A percentile compares a stretch with the other conserved stretches of the same genome.
Conservation (phyloP, 2,113 vertebrate species). For the Brachypteracias leptosomus region DNA sequence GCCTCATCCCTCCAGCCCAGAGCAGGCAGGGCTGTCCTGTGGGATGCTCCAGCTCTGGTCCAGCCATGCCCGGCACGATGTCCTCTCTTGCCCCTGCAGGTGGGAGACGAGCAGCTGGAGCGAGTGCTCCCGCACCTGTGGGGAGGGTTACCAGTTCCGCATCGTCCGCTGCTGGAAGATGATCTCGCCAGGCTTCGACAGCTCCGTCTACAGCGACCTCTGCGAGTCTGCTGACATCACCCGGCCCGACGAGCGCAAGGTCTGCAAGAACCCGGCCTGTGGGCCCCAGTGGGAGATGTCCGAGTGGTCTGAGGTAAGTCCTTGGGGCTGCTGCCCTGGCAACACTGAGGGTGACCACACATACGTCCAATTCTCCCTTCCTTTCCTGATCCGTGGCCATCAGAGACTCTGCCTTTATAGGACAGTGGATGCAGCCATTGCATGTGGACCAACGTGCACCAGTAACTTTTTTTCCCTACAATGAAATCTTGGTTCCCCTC, state of each 20-base stretch:
- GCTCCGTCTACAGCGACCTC: conserved; percentile 95
- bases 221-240: conserved; percentile 89
- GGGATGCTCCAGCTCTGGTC: not conserved
- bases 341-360: rapidly evolving
- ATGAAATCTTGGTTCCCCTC: not conserved
- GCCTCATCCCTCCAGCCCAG: rapidly evolving
- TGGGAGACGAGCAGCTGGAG: conserved; percentile 99
- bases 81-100: conserved; percentile 60
- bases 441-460: rapidly evolving
- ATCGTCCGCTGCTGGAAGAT: conserved; percentile 98
- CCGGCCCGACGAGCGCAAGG: conserved; percentile 86
- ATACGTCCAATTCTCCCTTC: rapidly evolving
- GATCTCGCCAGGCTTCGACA: conserved; percentile 94
- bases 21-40: not conserved
- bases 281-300: conserved; percentile 99
- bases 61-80: rapidly evolving
- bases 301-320: conserved; percentile 89
- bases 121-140: conserved; percentile 94
- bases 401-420: not conserved
- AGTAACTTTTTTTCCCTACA: not conserved
- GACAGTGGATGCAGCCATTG: rapidly evolving
- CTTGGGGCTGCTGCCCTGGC: not conserved
- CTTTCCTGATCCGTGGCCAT: rapidly evolving
- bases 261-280: conserved; percentile 91
- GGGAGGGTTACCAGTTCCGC: conserved; percentile 93